Evolutionary conservation across 1,140 invertebrate genomes (phyloP).

Genomic region (Samia ricini): DNA sequence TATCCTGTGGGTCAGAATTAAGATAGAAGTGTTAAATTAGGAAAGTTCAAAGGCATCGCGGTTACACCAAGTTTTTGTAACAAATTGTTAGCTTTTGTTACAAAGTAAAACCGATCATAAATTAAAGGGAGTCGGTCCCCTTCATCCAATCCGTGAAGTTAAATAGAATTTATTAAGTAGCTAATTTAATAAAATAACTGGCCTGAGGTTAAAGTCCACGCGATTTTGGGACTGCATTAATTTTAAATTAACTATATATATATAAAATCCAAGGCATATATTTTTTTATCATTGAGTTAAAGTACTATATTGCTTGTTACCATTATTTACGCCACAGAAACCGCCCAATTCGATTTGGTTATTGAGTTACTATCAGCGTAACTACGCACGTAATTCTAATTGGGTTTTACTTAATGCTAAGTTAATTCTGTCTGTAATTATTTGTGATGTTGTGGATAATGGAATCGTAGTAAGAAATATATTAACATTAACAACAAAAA

Average conservation of each 20-base stretch:
- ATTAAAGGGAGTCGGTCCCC: slow-evolving; percentile 54
- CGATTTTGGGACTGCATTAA: neutral
- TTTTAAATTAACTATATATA: neutral
- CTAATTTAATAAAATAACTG: slow-evolving; percentile 51
- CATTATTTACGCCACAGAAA: no score
- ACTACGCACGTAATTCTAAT: no score
- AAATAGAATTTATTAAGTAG: slow-evolving; percentile 55
- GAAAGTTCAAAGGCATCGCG: neutral
- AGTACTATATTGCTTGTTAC: no score
- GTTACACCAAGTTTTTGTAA: neutral
- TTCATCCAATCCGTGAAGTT: slow-evolving; percentile 47
- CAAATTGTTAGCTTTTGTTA: slow-evolving; percentile 65
- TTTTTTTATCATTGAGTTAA: no score
- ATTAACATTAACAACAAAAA: no score
- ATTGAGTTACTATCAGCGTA: no score
- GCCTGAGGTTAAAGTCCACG: neutral
- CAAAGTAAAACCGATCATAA: slow-evolving; percentile 65
- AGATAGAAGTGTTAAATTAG: neutral
- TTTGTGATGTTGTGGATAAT: no score
- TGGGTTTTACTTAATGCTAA: no score
- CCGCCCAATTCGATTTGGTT: no score
- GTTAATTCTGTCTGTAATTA: no score
- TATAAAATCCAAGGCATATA: no score
- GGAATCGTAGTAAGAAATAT: no score
- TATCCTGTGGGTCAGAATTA: neutral